Evolutionary conservation across 2,888 invertebrate species (phyloP), one percentile per base, ranked within the genome.

Genomic region (Nyleta sp.): DNA sequence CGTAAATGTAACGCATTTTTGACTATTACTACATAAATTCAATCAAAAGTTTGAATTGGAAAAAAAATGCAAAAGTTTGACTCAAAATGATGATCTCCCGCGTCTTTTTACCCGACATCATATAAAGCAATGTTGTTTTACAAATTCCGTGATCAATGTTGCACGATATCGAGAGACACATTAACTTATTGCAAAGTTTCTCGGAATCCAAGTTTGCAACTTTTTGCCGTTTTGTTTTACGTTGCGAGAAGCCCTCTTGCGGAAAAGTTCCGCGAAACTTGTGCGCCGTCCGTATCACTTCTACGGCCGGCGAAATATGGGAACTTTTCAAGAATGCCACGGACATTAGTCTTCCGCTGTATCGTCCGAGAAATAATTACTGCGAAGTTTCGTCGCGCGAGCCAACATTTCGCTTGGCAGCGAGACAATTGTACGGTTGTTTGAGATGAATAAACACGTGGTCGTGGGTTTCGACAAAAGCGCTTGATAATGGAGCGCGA

Each of bases 161-260:
- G 7, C 10, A 28, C 28, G 5, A 10, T 33, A 33, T 18, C 13
- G 1, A 17, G 28, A 52, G 24, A 50, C 22, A 31, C 50, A 65
- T 65, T 65, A 40, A 42, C 65, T 65, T 52, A 65, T 53, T 65
- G 65, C 38, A 65, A 65, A 65, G 52, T 65, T 53, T 42, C 52
- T 24, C 44, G 18, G 24, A 20, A 33, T 42, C 18, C 42, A 65
- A 42, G 40, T 11, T 65, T n/a, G 53, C 11, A 10, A 33, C 17
- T 15, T 28, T 52, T 50, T 40, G 5, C 2, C 18, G 33, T 17
- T 15, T 18, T 53, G 35, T 35, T 53, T 53, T 35, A 18, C n/a
- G n/a, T 13, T 15, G 60, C 33, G 22, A 31, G 40, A 38, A 64
- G 24, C 24, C 62, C 46, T 48, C 15, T n/a, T n/a, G n/a, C n/a